These are phyloP conservation scores for Thrips palmi DNA, from an alignment of 1,140 invertebrate genomes.

Conservation along the genomic window DNA sequence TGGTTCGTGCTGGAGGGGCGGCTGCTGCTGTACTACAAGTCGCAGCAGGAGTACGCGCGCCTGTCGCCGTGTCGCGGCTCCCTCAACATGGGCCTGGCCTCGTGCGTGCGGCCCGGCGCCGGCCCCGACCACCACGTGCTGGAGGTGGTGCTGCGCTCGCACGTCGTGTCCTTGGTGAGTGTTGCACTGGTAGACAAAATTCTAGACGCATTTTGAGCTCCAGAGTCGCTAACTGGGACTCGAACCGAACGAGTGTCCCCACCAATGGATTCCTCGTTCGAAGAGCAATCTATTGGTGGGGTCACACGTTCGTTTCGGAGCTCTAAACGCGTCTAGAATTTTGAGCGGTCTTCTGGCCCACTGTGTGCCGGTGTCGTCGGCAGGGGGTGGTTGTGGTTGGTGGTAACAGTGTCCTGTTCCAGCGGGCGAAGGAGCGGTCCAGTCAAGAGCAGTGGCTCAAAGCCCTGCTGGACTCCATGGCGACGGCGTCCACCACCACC, in stretches of 20 bases:
- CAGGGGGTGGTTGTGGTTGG: too few species aligned
- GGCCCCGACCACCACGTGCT: constrained; percentile 18
- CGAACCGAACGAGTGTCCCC: too few species aligned
- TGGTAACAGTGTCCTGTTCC: constrained; percentile 15
- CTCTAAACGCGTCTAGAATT: too few species aligned
- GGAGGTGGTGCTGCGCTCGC: constrained; percentile 26
- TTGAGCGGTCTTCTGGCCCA: too few species aligned
- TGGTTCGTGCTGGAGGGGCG: constrained; percentile 34
- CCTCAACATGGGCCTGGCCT: constrained; percentile 28
- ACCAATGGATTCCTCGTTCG: too few species aligned
- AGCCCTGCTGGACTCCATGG: constrained; percentile 22
- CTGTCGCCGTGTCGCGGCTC: constrained; percentile 29
- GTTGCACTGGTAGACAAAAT: too few species aligned
- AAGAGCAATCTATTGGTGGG: too few species aligned
- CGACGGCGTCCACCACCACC: too few species aligned
- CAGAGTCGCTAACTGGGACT: too few species aligned
- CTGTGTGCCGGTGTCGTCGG: too few species aligned
- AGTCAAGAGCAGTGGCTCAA: constrained; percentile 27
- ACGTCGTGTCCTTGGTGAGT: constrained; percentile 28
- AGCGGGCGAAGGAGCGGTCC: constrained; percentile 22
- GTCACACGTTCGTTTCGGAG: too few species aligned
- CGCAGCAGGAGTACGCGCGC: constrained; percentile 29
- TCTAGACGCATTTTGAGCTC: too few species aligned
- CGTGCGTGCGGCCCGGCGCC: constrained; percentile 20
- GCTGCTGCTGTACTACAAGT: constrained; percentile 30